phyloP scores from a whole-genome alignment of 2,113 vertebrate genomes.

The Ardeotis arabs region DNA sequence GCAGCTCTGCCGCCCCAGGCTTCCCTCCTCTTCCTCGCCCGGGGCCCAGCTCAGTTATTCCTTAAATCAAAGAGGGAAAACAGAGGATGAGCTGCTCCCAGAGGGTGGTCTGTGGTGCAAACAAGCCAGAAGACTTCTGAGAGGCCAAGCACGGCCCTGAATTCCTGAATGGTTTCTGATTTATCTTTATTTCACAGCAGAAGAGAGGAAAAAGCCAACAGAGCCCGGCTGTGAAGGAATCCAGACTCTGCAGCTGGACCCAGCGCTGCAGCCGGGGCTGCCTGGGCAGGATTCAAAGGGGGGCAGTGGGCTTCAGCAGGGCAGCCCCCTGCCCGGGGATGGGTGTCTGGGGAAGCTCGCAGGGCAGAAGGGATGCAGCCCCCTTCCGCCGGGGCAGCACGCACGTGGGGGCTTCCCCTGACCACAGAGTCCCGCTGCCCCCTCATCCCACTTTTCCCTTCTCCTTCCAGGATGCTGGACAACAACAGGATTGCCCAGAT shows the following conservation, averaged over 20 bases:
- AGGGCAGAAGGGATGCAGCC: not conserved
- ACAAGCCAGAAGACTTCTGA: not conserved
- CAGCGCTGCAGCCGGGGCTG: not conserved
- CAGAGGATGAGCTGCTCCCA: not conserved
- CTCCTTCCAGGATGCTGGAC: constrained; percentile 58
- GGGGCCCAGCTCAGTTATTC: not conserved
- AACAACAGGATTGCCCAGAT: constrained; percentile 64
- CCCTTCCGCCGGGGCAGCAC: fast-evolving
- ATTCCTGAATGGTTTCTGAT: not conserved
- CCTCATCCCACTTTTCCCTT: not conserved
- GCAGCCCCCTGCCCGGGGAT: not conserved
- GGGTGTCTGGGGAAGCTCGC: not conserved
- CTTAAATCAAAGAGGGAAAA: not conserved
- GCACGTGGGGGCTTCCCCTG: not conserved
- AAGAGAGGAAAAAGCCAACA: not conserved
- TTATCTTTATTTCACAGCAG: not conserved
- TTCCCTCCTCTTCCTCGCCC: not conserved
- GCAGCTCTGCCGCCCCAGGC: not conserved
- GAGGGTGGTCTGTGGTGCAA: not conserved
- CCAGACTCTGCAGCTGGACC: not conserved
- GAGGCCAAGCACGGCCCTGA: not conserved
- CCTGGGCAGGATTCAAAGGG: not conserved
- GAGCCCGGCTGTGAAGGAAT: not conserved
- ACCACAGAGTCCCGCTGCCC: not conserved
- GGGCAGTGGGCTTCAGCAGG: not conserved